Conservation (phyloP, 2,797 vertebrate species). For the Gymnodraco acuticeps region DNA sequence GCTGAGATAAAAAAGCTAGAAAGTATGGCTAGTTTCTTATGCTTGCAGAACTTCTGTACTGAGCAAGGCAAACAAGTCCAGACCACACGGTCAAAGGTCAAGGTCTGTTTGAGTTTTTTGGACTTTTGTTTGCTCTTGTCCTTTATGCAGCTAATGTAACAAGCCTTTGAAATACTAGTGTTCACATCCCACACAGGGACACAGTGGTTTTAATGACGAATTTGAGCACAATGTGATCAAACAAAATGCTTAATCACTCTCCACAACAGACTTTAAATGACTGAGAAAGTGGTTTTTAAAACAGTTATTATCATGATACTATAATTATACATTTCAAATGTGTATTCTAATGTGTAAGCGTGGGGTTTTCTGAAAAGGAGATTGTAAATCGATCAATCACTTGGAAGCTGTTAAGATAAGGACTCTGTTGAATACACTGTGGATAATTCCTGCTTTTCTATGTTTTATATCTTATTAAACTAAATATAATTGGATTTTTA, state of each 20-base stretch:
- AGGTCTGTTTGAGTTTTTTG: constrained; percentile 55
- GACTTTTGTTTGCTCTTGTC: constrained; percentile 36
- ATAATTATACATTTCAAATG: constrained; percentile 37
- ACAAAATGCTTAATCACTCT: constrained; percentile 30
- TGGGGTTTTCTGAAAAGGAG: background rate
- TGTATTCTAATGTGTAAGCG: background rate
- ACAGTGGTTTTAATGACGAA: background rate
- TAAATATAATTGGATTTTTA: too few relatives aligned
- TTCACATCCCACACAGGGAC: constrained; percentile 12
- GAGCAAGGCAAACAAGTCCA: constrained; percentile 56
- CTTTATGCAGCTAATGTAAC: constrained; percentile 39
- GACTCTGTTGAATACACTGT: background rate
- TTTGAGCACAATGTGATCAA: constrained; percentile 15
- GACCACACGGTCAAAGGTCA: constrained; percentile 50
- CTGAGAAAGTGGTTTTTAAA: constrained; percentile 29
- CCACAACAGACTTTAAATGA: constrained; percentile 35
- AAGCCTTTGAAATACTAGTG: constrained; percentile 11
- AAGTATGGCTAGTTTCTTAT: background rate
- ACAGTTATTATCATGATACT: constrained; percentile 51
- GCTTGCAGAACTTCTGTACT: constrained; percentile 19
- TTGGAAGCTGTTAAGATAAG: background rate
- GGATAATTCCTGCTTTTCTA: too few relatives aligned
- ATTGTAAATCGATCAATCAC: background rate
- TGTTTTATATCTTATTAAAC: too few relatives aligned
- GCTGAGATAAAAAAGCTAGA: constrained; percentile 8